Conservation (phyloP, 2,797 vertebrate genomes). For the Halcyon leucocephala region DNA sequence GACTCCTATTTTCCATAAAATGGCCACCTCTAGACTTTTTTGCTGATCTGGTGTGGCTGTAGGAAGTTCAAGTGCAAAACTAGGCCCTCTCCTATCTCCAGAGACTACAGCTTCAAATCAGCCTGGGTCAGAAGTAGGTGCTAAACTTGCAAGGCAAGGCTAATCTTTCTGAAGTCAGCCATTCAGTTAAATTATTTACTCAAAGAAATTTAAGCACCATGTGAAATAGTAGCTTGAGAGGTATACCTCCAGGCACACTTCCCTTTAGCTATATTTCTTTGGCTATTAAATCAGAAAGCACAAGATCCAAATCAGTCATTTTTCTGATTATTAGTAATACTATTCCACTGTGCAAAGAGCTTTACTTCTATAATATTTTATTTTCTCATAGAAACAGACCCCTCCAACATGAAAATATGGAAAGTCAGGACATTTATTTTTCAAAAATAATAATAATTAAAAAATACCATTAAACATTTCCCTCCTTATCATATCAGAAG, state of each 20-base stretch:
- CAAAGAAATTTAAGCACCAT: background rate
- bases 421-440: background rate
- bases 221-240: background rate
- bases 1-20: background rate
- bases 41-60: background rate
- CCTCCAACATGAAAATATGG: background rate
- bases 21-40: background rate
- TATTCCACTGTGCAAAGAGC: background rate
- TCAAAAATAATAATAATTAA: background rate
- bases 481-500: background rate
- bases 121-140: background rate
- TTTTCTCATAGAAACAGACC: background rate
- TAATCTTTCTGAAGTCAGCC: background rate
- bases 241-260: background rate
- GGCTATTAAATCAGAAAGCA: background rate
- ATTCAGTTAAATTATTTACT: background rate
- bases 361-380: background rate
- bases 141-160: background rate
- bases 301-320: background rate
- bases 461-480: background rate
- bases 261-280: background rate
- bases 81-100: background rate
- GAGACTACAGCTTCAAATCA: background rate
- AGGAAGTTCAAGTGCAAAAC: background rate
- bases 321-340: background rate